These are phyloP conservation scores for Neosilurus mollespiculum DNA, from an alignment of 2,797 vertebrate species.

Conservation along the genomic window DNA sequence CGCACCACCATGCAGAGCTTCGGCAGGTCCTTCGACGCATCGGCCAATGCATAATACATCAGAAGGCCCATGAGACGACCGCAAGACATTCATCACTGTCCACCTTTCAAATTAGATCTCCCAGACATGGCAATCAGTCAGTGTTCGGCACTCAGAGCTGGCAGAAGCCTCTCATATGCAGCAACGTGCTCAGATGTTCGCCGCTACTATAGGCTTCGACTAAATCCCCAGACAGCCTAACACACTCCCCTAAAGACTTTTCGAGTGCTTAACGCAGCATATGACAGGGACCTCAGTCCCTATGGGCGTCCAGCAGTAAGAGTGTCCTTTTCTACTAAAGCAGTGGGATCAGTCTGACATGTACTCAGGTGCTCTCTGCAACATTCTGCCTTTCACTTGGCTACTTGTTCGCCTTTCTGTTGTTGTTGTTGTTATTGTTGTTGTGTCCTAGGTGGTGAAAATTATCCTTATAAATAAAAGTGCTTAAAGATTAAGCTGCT, in stretches of 20 bases:
- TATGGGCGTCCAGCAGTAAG: constrained; percentile 46
- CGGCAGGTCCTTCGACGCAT: constrained; percentile 74
- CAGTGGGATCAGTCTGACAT: constrained; percentile 34
- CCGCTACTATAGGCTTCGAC: constrained; percentile 9
- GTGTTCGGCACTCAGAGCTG: constrained; percentile 72
- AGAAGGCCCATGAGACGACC: constrained; percentile 73
- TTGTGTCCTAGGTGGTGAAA: not conserved
- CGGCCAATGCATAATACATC: constrained; percentile 81
- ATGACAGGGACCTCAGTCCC: constrained; percentile 57
- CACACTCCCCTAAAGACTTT: constrained; percentile 59
- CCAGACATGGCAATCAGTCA: constrained; percentile 78
- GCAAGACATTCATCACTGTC: constrained; percentile 83
- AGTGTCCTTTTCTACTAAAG: constrained; percentile 20
- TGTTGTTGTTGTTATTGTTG: constrained; percentile 40
- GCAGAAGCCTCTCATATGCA: constrained; percentile 63
- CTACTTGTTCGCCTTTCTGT: constrained; percentile 41
- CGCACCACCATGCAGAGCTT: constrained; percentile 63
- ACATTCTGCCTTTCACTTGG: constrained; percentile 21
- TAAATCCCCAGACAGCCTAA: constrained; percentile 32
- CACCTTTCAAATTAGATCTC: constrained; percentile 81
- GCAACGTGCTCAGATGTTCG: constrained; percentile 47
- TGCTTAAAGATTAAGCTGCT: constrained; percentile 6
- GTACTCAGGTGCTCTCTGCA: not conserved
- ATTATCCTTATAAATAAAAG: not conserved
- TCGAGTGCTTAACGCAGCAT: constrained; percentile 57